Evolutionary conservation across 2,797 vertebrate genomes (phyloP).

Genomic region (Acanthiza pusilla): DNA sequence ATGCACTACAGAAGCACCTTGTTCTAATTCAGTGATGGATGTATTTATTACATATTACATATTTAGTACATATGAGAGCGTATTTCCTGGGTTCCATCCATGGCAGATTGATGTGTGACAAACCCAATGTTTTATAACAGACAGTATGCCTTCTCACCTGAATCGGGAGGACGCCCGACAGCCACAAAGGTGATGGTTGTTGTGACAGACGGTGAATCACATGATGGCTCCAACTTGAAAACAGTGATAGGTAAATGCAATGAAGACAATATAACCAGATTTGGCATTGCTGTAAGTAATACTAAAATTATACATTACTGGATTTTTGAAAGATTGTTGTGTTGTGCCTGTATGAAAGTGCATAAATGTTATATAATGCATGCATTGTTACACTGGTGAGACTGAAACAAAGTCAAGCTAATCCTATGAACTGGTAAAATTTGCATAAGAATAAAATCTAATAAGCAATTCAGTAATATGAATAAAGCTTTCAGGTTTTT

Average conservation of each 20-base stretch:
- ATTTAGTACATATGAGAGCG: not conserved
- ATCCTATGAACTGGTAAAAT: not conserved
- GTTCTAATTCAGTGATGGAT: not conserved
- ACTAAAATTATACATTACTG: not conserved
- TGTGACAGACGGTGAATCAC: conserved; percentile 92
- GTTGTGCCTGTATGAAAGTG: not conserved
- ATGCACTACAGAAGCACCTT: not conserved
- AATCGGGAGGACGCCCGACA: conserved; percentile 74
- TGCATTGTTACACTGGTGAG: not conserved
- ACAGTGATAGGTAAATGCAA: conserved; percentile 80
- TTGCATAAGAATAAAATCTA: not conserved
- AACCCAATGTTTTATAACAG: conserved; percentile 62
- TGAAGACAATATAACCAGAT: conserved; percentile 82
- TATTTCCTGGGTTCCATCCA: not conserved
- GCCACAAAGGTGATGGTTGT: conserved; percentile 94
- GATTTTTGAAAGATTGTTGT: not conserved
- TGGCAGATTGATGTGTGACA: not conserved
- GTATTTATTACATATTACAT: not conserved
- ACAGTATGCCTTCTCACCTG: conserved; percentile 69
- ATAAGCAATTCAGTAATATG: not conserved
- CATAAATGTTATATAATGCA: not conserved
- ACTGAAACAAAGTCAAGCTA: not conserved
- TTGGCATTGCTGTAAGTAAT: conserved; percentile 91
- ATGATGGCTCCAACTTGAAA: conserved; percentile 71
- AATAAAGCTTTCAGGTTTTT: not conserved